Base-by-base conservation (phyloP, 1,140 invertebrate genomes). In the Drosophila serrata region DNA sequence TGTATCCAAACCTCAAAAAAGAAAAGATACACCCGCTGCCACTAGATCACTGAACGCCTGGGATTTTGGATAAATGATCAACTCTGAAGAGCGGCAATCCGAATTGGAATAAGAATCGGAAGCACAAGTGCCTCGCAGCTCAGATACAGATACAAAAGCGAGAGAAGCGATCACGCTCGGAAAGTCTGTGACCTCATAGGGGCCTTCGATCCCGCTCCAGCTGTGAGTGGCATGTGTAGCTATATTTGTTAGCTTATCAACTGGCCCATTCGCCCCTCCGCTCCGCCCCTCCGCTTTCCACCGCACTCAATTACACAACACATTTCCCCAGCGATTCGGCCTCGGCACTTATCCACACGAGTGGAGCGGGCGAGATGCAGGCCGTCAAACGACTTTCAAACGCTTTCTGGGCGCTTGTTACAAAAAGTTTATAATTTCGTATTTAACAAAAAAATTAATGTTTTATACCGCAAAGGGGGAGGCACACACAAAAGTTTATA, bases 371-470 rank as follows among this genome's bases (percentile, higher is more conserved):
- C 68, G 42, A 72, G 78, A 60, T 86, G 82, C 84, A 88, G 64
- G 64, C 72, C 15, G 51, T 56, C 79, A 87, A 88, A 88, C 67
- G 67, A 58, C 82, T 90, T 88, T 88, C 84, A 77, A 81, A 87
- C 68, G 84, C 49, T 88, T 88, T 67, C 84, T 88, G 84, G 17
- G 81, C 85, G 81, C 85, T 88, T 88, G 84, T 64, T 88, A 90
- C 74, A 64, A 88, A 88, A 88, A 88, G 84, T 88, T 88, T 90
- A 88, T 87, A 72, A 90, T 88, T 88, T 88, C 73, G 81, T 64
- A 78, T 88, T 88, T 88, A 87, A 88, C 84, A 87, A 87, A 87
- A 88, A 87, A 87, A 87, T 78, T 79, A 87, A 70, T 87, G 84
- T 88, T 88, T 84, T 79, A 88, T 73, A 68, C 35, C 80, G 27